Base-by-base conservation (phyloP, 1,140 invertebrate genomes). In the Hestina assimilis region DNA sequence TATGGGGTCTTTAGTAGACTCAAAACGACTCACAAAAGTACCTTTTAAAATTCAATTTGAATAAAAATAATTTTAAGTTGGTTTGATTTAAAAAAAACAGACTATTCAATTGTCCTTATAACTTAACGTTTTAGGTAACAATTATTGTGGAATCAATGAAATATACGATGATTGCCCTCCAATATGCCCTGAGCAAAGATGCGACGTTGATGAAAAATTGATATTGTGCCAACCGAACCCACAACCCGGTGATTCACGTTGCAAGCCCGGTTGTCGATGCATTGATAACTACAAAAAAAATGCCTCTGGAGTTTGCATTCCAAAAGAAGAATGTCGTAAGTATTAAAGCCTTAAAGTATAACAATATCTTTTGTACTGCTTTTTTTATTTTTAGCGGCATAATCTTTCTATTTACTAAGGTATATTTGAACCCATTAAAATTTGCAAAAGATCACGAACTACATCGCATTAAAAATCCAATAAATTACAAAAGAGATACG, bases 121-220 rank as follows among this genome's bases (percentile, higher is more conserved):
- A 3, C 12, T 31, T 31, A 8, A 7, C 6, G 1, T 56, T 47
- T 56, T 7, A 56, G 53, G 15, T 24, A 4, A 19, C 9, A 41
- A 29, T 19, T 40, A 26, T 12, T 58, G 48, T 20, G 35, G 50
- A 17, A 5, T 29, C 4, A 57, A 73, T 12, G 64, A 73, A 65
- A 41, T 66, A 6, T 71, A 65, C 12, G 51, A 69, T 8, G n/a
- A 8, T 3, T 71, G 72, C 31, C 59, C 61, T 1, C 9, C 23
- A 24, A 50, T n/a, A 14, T 68, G 65, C 43, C 62, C 62, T 7
- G 46, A 51, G 12, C 55, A 45, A 42, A 21, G 38, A 26, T 58
- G 55, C 5, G 47, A 19, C 8, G 20, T 51, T 8, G 47, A 51
- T 20, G 19, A 20, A 19, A 11, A 11, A 8, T 0, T 41, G 2